phyloP scores from a whole-genome alignment of 2,888 invertebrate species.

The Nymphalis c-album region DNA sequence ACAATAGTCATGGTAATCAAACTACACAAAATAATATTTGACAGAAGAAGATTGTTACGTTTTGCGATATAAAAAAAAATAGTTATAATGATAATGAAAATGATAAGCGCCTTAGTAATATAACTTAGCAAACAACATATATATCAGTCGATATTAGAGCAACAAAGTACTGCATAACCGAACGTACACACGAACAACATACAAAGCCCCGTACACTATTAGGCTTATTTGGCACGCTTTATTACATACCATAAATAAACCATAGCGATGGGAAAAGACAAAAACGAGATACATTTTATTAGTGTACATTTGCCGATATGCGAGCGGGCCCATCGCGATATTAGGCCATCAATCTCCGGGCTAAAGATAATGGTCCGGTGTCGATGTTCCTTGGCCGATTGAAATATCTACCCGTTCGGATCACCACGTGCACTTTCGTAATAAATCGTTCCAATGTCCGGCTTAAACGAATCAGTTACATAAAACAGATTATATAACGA shows the following conservation, averaged over 20 bases:
- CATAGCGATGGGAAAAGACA: constrained; percentile 35
- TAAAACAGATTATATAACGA: neutral
- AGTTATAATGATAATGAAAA: neutral
- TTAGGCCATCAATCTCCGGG: constrained; percentile 70
- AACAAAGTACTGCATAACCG: constrained; percentile 20
- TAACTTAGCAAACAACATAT: neutral
- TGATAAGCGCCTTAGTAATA: neutral
- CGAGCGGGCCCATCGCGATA: constrained; percentile 56
- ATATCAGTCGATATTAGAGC: neutral
- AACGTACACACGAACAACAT: neutral
- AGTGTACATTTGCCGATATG: constrained; percentile 46
- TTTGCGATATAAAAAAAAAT: neutral
- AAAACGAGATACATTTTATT: constrained; percentile 43
- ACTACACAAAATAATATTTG: too few relatives aligned
- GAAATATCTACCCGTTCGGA: constrained; percentile 58
- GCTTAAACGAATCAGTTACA: constrained; percentile 35
- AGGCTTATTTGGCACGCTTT: constrained; percentile 36
- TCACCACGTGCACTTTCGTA: constrained; percentile 44
- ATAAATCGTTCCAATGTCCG: constrained; percentile 36
- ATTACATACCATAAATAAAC: constrained; percentile 48
- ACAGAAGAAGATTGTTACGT: too few relatives aligned
- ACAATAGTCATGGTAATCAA: too few relatives aligned
- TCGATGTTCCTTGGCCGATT: constrained; percentile 71
- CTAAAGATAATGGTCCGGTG: constrained; percentile 66
- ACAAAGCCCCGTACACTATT: constrained; percentile 12